phyloP scores from a whole-genome alignment of 2,797 vertebrate genomes.

The Phaenicophaeus curvirostris region DNA sequence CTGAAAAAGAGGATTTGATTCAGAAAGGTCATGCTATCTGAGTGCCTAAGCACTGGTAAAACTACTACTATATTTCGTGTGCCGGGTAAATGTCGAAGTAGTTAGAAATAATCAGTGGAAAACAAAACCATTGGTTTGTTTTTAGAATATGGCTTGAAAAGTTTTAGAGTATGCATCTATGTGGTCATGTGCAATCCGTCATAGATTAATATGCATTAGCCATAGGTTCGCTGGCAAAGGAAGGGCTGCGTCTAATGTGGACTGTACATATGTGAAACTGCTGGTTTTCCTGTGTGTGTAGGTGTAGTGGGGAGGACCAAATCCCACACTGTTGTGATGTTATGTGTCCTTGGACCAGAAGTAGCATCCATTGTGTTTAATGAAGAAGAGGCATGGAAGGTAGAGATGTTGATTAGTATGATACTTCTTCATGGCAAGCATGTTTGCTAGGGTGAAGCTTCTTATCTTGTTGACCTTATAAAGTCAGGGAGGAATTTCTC shows the following conservation, averaged over 20 bases:
- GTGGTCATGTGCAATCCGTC: not conserved
- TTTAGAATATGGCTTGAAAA: too few relatives aligned
- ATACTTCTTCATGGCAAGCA: not conserved
- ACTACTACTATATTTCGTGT: not conserved
- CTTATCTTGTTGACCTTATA: not conserved
- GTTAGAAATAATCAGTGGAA: not conserved
- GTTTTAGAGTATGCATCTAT: not conserved
- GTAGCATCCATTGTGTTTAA: not conserved
- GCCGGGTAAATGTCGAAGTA: not conserved
- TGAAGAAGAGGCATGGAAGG: not conserved
- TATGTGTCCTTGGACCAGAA: not conserved
- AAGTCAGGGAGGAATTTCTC: not conserved
- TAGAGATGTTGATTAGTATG: not conserved
- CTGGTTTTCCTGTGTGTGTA: not conserved
- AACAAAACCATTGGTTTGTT: not conserved
- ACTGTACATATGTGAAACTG: not conserved
- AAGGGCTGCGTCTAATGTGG: not conserved
- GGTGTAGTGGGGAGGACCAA: not conserved
- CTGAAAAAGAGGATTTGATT: not conserved
- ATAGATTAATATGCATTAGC: not conserved
- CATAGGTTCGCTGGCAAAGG: not conserved
- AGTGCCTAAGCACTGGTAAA: not conserved
- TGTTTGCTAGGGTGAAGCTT: not conserved
- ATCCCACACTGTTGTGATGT: not conserved
- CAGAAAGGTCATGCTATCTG: not conserved